phyloP scores from a whole-genome alignment of 2,797 vertebrate genomes.

The Lepidocolaptes lacrymiger region DNA sequence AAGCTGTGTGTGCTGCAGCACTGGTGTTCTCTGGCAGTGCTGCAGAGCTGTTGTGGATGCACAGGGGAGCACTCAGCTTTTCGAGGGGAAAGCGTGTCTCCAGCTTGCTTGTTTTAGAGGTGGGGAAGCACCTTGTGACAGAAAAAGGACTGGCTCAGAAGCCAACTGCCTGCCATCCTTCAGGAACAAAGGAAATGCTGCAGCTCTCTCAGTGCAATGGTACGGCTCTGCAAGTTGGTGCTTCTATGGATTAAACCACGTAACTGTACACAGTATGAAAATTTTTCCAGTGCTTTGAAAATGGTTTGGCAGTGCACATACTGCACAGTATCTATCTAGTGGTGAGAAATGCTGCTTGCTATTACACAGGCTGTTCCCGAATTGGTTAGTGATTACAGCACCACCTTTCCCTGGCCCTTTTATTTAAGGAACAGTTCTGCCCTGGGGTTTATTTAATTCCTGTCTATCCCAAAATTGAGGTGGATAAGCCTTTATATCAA shows the following conservation, averaged over 20 bases:
- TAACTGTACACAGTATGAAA: neutral
- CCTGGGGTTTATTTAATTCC: neutral
- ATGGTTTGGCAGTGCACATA: neutral
- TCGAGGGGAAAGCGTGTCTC: neutral
- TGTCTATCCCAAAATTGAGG: fast-evolving
- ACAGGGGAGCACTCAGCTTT: neutral
- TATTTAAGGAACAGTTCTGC: neutral
- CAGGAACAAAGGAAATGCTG: neutral
- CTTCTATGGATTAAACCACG: neutral
- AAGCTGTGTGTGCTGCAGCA: neutral
- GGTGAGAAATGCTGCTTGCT: neutral
- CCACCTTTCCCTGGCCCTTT: neutral
- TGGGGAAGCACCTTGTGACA: neutral
- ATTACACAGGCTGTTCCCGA: neutral
- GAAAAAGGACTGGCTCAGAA: neutral
- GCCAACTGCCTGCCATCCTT: neutral
- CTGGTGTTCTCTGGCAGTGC: neutral
- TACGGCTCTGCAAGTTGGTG: neutral
- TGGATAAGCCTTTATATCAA: neutral
- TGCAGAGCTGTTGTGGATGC: neutral
- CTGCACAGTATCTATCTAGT: neutral
- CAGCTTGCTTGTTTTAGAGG: neutral
- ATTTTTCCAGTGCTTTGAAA: neutral
- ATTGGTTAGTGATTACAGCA: neutral
- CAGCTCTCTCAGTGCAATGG: neutral